Percentiles rank a stretch among this genome's conserved stretches.
phyloP scores from a whole-genome alignment of 2,797 vertebrate species.

The Acrossocheilus wenchowensis region DNA sequence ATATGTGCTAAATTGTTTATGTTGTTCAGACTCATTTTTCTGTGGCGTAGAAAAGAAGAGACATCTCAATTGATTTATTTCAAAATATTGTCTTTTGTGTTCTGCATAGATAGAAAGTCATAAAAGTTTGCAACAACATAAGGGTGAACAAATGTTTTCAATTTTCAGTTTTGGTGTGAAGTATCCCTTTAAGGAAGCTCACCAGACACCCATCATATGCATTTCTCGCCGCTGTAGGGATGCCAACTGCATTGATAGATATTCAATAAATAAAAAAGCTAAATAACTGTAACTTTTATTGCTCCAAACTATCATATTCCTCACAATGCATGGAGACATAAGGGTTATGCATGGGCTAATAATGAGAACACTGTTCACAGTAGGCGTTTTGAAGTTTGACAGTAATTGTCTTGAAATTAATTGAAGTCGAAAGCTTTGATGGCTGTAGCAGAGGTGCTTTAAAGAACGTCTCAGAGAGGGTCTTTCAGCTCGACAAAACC shows the following conservation, averaged over 20 bases:
- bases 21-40: too few relatives aligned
- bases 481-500: conserved; percentile 13
- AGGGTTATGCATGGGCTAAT: conserved; percentile 4
- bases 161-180: neutral
- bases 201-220: neutral
- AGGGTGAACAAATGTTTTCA: too few relatives aligned
- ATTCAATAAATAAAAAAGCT: neutral
- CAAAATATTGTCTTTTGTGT: neutral
- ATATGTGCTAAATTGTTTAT: too few relatives aligned
- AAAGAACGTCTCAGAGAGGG: neutral
- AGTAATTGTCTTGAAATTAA: conserved; percentile 28
- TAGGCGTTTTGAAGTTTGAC: conserved; percentile 23
- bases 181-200: neutral
- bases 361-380: conserved; percentile 11
- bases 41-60: too few relatives aligned
- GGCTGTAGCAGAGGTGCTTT: conserved; percentile 6
- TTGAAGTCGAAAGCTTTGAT: conserved; percentile 22
- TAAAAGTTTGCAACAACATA: neutral
- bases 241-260: neutral
- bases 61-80: too few relatives aligned
- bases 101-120: neutral
- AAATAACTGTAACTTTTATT: conserved; percentile 14
- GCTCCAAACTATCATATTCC: neutral
- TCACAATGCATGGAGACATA: neutral
- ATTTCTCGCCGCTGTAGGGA: neutral